phyloP scores from a whole-genome alignment of 2,888 invertebrate species.

The Ormyrus rosae region DNA sequence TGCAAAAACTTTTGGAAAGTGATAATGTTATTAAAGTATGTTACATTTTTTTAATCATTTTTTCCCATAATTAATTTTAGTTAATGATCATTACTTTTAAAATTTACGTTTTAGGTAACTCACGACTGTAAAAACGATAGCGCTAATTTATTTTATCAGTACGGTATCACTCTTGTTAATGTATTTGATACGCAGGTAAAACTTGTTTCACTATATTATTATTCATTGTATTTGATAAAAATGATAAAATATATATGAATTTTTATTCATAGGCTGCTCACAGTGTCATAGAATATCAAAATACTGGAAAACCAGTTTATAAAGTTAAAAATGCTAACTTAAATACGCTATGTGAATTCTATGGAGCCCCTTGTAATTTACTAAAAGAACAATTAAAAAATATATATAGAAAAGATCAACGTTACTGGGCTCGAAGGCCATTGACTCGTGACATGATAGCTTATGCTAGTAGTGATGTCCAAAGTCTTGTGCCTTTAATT shows the following conservation, averaged over 20 bases:
- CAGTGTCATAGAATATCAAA: slow-evolving; percentile 92
- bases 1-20: slow-evolving; percentile 88
- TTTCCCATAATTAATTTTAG: too few relatives aligned
- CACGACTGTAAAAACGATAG: slow-evolving; percentile 96
- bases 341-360: slow-evolving; percentile 92
- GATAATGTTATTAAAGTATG: slow-evolving; percentile 87
- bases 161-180: slow-evolving; percentile 87
- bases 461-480: slow-evolving; percentile 92
- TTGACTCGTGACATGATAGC: slow-evolving; percentile 93
- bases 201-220: slow-evolving; percentile 4
- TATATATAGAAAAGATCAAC: slow-evolving; percentile 89
- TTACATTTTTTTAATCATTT: background rate
- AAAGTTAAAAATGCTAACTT: slow-evolving; percentile 96
- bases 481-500: slow-evolving; percentile 89
- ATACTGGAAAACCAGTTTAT: slow-evolving; percentile 92
- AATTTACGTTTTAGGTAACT: slow-evolving; percentile 80
- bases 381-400: slow-evolving; percentile 93
- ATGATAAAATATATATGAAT: slow-evolving; percentile 21
- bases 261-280: slow-evolving; percentile 83
- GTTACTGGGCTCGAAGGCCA: slow-evolving; percentile 93
- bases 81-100: background rate
- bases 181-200: slow-evolving; percentile 92
- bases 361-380: slow-evolving; percentile 91
- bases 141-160: slow-evolving; percentile 90
- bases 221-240: slow-evolving; percentile 1